phyloP scores from a whole-genome alignment of 2,113 vertebrate genomes.

The Cervus canadensis region DNA sequence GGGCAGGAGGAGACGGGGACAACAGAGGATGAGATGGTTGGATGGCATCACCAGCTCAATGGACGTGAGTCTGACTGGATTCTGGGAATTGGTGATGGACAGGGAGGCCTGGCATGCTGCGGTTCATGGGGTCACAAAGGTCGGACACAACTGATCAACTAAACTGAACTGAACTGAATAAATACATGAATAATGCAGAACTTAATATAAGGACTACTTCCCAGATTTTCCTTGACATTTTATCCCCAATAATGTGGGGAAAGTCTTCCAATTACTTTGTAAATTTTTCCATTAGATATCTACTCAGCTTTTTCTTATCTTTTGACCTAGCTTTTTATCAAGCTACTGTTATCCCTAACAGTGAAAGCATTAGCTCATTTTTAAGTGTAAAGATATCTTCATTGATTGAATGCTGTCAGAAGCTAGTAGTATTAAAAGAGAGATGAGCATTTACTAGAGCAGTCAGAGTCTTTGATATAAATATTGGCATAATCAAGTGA shows the following conservation, averaged over 20 bases:
- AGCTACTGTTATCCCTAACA: background rate
- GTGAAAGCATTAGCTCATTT: background rate
- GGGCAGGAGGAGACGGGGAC: background rate
- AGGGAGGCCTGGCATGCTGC: background rate
- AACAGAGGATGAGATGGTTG: background rate
- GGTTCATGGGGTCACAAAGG: background rate
- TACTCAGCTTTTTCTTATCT: background rate
- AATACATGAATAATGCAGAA: background rate
- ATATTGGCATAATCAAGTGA: slow-evolving; percentile 19
- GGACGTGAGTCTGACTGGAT: background rate
- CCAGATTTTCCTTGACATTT: background rate
- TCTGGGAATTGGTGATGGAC: background rate
- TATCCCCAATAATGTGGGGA: background rate
- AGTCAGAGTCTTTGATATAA: background rate
- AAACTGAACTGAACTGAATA: background rate
- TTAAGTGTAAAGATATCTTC: slow-evolving; percentile 5
- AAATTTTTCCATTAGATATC: background rate
- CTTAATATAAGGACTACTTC: background rate
- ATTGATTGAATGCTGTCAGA: slow-evolving; percentile 12
- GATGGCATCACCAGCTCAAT: background rate
- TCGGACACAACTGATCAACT: background rate
- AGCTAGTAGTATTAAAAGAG: background rate
- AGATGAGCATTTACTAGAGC: background rate
- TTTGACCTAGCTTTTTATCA: background rate
- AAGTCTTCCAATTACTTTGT: background rate